phyloP scores from a whole-genome alignment of 2,797 vertebrate species.

The Lacerta agilis region DNA sequence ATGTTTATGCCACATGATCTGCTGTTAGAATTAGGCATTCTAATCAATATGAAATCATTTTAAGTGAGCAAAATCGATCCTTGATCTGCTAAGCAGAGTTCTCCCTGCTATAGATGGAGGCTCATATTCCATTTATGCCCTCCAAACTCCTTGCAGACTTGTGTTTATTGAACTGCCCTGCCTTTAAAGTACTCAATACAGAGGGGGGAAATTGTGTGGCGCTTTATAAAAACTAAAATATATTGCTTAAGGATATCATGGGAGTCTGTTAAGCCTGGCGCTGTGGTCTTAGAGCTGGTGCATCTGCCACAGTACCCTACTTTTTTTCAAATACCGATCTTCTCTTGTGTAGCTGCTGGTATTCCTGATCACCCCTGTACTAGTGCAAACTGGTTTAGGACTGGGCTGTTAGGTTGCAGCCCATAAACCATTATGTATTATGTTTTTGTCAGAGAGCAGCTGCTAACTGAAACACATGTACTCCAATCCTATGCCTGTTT shows the following conservation, averaged over 20 bases:
- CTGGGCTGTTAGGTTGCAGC: not conserved
- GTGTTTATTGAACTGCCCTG: not conserved
- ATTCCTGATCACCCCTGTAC: not conserved
- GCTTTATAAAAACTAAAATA: not conserved
- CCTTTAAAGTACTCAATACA: not conserved
- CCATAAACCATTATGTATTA: not conserved
- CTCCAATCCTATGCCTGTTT: not conserved
- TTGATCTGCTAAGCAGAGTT: not conserved
- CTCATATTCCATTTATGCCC: not conserved
- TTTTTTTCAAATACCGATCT: too few species aligned
- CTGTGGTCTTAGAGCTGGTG: not conserved
- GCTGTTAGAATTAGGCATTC: not conserved
- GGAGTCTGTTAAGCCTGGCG: not conserved
- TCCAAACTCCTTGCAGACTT: too few species aligned
- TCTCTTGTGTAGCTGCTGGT: not conserved
- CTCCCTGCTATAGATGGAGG: not conserved
- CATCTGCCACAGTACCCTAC: not conserved
- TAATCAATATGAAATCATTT: not conserved
- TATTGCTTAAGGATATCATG: not conserved
- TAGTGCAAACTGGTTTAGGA: not conserved
- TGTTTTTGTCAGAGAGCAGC: not conserved
- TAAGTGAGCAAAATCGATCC: not conserved
- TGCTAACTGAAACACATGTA: not conserved
- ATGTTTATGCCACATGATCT: too few species aligned
- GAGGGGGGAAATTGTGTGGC: not conserved